phyloP scores from a whole-genome alignment of 2,888 invertebrate species.

The Antheraea yamamai region DNA sequence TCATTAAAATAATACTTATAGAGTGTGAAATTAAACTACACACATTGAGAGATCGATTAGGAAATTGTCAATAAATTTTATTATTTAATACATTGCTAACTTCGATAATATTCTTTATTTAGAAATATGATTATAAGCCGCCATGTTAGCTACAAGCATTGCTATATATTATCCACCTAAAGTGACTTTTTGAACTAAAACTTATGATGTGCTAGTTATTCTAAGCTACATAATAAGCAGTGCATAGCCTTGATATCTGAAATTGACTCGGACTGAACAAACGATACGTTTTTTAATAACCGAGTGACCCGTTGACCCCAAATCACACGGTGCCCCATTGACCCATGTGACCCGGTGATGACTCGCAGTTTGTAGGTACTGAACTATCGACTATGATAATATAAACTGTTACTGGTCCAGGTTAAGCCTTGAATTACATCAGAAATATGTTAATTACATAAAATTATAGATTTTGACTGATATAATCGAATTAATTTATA shows the following conservation, averaged over 20 bases:
- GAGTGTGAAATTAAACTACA: neutral
- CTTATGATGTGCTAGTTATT: neutral
- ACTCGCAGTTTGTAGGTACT: too few species aligned
- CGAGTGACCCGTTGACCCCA: neutral
- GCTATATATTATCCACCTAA: neutral
- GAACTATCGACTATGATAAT: too few species aligned
- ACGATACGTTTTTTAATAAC: neutral
- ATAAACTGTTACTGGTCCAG: neutral
- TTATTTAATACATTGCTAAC: neutral
- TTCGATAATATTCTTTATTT: neutral
- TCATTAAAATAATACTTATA: neutral
- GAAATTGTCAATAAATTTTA: neutral
- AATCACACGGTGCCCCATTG: too few species aligned
- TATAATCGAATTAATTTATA: neutral
- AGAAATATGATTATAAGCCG: neutral
- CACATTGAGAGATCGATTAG: neutral
- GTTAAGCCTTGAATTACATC: too few species aligned
- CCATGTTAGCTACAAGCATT: neutral
- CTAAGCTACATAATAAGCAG: neutral
- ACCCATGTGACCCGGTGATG: neutral
- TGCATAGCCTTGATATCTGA: neutral
- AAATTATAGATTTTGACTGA: neutral
- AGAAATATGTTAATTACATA: neutral
- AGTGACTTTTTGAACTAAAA: neutral
- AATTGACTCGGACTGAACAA: neutral